Evolutionary conservation across 2,797 vertebrate genomes (phyloP).

Genomic region (Sebastes minor): DNA sequence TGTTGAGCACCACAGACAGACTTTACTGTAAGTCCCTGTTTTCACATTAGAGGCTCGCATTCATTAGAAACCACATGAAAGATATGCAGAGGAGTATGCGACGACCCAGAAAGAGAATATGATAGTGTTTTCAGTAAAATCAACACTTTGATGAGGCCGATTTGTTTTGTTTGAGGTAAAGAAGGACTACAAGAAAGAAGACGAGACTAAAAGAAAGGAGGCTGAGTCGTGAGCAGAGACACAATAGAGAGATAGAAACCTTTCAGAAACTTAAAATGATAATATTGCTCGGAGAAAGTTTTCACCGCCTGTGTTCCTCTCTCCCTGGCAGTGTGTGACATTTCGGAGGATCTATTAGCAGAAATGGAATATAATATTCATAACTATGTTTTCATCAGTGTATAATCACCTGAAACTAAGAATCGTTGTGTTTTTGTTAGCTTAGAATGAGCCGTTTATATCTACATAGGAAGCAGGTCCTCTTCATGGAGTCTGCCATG

Average conservation of each 20-base stretch:
- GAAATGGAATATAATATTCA: too few relatives aligned
- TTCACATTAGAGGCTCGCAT: not conserved
- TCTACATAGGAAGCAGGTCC: too few relatives aligned
- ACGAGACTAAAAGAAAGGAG: too few relatives aligned
- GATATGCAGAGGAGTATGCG: not conserved
- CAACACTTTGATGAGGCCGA: not conserved
- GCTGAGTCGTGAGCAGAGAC: not conserved
- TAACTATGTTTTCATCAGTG: too few relatives aligned
- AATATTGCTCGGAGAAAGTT: not conserved
- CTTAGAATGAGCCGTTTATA: not conserved
- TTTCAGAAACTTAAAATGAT: not conserved
- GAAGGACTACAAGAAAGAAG: not conserved
- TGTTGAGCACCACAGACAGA: not conserved
- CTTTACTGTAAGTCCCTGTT: not conserved
- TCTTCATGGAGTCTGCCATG: too few relatives aligned
- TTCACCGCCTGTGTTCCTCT: not conserved
- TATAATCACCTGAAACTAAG: too few relatives aligned
- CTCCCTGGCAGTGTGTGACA: not conserved
- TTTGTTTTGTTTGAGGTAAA: not conserved
- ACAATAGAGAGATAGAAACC: not conserved
- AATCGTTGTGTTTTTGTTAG: not conserved
- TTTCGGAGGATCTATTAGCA: too few relatives aligned
- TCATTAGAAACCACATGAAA: not conserved
- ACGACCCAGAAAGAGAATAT: not conserved
- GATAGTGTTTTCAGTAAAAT: not conserved